Evolutionary conservation across 2,797 vertebrate species (phyloP).

Genomic region (Acrossocheilus fasciatus): DNA sequence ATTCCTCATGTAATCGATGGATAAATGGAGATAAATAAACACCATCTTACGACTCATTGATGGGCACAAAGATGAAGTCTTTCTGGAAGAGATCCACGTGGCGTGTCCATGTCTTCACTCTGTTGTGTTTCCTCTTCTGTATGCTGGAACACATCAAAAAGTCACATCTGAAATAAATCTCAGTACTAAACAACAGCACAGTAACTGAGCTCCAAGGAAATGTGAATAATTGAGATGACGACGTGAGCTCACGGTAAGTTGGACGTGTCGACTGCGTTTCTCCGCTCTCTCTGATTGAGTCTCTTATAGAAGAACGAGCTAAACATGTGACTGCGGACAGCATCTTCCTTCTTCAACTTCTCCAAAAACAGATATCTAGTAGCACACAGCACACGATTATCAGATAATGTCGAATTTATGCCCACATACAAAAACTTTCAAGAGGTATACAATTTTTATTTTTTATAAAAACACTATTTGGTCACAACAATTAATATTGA

Average conservation of each 20-base stretch:
- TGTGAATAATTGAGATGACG: not conserved
- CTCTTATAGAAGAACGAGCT: slow-evolving; percentile 99
- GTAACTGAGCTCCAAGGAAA: not conserved
- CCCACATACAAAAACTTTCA: not conserved
- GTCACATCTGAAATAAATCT: not conserved
- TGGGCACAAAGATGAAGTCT: slow-evolving; percentile 98
- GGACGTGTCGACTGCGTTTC: slow-evolving; percentile 83
- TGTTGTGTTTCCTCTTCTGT: slow-evolving; percentile 92
- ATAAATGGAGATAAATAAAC: slow-evolving; percentile 47
- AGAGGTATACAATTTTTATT: not conserved
- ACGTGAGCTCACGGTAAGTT: slow-evolving; percentile 88
- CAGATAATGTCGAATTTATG: not conserved
- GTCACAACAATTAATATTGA: not conserved
- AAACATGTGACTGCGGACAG: slow-evolving; percentile 94
- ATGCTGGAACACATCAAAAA: slow-evolving; percentile 76
- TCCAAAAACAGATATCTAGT: slow-evolving; percentile 95
- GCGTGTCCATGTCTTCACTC: slow-evolving; percentile 98
- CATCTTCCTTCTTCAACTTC: slow-evolving; percentile 92
- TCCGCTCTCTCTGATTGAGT: slow-evolving; percentile 94
- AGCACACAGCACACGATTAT: slow-evolving; percentile 66
- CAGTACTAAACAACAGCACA: not conserved
- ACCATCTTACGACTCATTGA: slow-evolving; percentile 94
- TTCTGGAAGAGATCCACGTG: slow-evolving; percentile 98
- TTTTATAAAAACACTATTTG: not conserved
- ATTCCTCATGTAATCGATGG: not conserved